Conservation (phyloP, 2,113 vertebrate species). For the Petroica traversi region DNA sequence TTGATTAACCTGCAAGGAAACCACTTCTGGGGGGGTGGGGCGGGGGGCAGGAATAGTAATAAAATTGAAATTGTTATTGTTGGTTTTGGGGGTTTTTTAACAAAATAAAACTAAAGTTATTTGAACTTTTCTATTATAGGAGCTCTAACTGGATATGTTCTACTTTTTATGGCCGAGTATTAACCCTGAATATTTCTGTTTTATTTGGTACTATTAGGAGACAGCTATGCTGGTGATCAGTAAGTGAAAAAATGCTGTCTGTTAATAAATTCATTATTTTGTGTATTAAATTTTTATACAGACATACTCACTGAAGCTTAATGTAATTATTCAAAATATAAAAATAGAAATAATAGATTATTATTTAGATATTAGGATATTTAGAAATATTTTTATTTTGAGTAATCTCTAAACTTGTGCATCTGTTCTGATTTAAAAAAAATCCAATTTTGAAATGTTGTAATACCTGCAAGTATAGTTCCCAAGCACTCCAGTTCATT, state of each 20-base stretch:
- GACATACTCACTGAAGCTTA: not conserved
- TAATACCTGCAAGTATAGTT: constrained; percentile 36
- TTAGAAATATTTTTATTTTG: not conserved
- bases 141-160: not conserved
- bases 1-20: not conserved
- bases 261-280: not conserved
- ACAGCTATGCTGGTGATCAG: not conserved
- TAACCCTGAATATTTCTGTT: not conserved
- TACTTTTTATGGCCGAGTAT: not conserved
- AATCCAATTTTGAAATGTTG: constrained; percentile 1
- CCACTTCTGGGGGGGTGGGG: not conserved
- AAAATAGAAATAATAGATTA: not conserved
- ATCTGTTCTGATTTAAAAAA: constrained; percentile 39
- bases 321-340: not conserved
- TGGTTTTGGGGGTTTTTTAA: not conserved
- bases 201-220: not conserved
- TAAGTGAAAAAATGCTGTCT: not conserved
- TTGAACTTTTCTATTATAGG: not conserved
- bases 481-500: constrained; percentile 38
- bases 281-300: not conserved
- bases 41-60: not conserved
- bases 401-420: not conserved
- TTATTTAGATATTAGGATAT: not conserved
- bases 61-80: not conserved
- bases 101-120: not conserved